These are phyloP conservation scores for Amblyteles armatorius DNA, from an alignment of 2,888 invertebrate species.

Conservation along the genomic window DNA sequence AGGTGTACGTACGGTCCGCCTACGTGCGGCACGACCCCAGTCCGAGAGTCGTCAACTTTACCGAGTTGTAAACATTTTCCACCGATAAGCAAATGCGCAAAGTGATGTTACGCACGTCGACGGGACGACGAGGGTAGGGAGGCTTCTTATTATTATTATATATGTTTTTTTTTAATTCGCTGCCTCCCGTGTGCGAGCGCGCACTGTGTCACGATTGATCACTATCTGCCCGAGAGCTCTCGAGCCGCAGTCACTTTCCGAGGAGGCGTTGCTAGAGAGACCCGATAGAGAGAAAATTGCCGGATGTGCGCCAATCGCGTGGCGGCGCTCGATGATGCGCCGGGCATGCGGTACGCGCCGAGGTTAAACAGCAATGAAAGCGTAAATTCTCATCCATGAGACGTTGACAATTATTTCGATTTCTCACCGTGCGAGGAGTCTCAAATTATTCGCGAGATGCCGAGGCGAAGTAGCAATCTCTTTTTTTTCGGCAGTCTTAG, in stretches of 20 bases:
- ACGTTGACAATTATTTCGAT: neutral
- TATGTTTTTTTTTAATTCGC: neutral
- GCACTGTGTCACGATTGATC: slow-evolving; percentile 54
- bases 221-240: slow-evolving; percentile 34
- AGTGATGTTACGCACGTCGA: slow-evolving; percentile 34
- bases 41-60: slow-evolving; percentile 14
- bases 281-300: slow-evolving; percentile 34
- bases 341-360: slow-evolving; percentile 6
- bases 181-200: slow-evolving; percentile 13
- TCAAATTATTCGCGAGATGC: slow-evolving; percentile 16
- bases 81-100: slow-evolving; percentile 37
- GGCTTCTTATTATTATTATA: neutral
- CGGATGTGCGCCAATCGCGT: slow-evolving; percentile 57
- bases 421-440: neutral
- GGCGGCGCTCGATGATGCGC: slow-evolving; percentile 32
- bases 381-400: neutral
- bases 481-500: neutral
- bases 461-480: slow-evolving; percentile 27
- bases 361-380: slow-evolving; percentile 25
- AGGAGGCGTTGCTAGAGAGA: slow-evolving; percentile 16
- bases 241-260: slow-evolving; percentile 8
- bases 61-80: slow-evolving; percentile 52
- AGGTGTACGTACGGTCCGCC: neutral
- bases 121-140: neutral
- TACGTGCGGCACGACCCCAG: neutral